Percentiles rank a stretch among this genome's conserved stretches.
Conservation (phyloP, 2,888 invertebrate genomes). For the Pocota personata region DNA sequence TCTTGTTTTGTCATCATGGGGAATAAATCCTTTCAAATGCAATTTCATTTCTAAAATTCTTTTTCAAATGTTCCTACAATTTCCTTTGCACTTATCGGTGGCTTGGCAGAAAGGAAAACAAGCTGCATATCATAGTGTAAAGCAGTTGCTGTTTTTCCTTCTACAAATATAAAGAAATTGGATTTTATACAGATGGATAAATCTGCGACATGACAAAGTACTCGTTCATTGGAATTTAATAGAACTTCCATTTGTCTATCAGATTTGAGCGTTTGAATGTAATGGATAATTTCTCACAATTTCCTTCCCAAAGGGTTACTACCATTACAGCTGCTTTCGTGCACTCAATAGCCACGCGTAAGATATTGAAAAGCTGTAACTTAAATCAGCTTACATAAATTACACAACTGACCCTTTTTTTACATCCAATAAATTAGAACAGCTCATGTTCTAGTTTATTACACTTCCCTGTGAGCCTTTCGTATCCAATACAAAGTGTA, state of each 20-base stretch:
- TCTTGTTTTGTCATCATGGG: background rate
- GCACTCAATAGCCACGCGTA: background rate
- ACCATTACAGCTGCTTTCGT: background rate
- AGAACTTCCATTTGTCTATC: too few species aligned
- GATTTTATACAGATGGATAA: background rate
- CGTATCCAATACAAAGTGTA: background rate
- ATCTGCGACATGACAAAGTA: too few species aligned
- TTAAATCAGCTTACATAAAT: slow-evolving; percentile 18
- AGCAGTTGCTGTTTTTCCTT: too few species aligned
- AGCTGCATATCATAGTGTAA: too few species aligned
- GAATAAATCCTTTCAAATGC: background rate
- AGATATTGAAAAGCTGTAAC: slow-evolving; percentile 27
- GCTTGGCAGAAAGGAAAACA: too few species aligned
- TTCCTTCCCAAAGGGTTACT: too few species aligned
- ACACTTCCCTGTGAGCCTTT: background rate
- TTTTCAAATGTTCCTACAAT: too few species aligned
- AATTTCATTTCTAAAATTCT: background rate
- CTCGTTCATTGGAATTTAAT: too few species aligned
- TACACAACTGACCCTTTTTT: slow-evolving; percentile 35
- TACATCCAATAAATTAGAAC: slow-evolving; percentile 41
- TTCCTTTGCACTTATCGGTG: too few species aligned
- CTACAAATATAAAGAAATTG: background rate
- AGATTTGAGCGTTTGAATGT: too few species aligned
- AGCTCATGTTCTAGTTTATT: slow-evolving; percentile 48
- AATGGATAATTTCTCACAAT: background rate